These are phyloP conservation scores for Branchellion lobata DNA, from an alignment of 2,888 invertebrate species.

Conservation along the genomic window DNA sequence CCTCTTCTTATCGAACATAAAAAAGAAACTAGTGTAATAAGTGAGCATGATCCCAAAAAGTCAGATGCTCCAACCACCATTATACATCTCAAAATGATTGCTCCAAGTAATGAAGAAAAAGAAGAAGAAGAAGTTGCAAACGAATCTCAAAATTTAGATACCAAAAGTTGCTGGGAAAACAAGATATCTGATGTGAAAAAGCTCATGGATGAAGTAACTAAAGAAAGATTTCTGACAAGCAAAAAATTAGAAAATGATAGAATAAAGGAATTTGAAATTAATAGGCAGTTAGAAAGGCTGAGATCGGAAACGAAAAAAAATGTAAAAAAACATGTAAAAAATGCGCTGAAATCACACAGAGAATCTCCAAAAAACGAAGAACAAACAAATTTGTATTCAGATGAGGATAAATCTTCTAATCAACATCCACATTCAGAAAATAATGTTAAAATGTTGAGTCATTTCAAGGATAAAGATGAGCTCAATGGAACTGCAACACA, in stretches of 20 bases:
- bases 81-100: slow-evolving; percentile 7
- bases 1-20: not conserved
- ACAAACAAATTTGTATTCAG: not conserved
- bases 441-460: not conserved
- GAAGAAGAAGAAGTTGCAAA: not conserved
- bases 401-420: not conserved
- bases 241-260: slow-evolving; percentile 4
- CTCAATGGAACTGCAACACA: no score
- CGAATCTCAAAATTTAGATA: not conserved
- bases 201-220: not conserved
- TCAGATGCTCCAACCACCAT: not conserved
- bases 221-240: not conserved
- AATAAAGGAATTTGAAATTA: slow-evolving; percentile 42
- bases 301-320: slow-evolving; percentile 24
- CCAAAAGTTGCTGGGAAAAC: no score
- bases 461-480: not conserved
- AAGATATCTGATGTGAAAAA: not conserved
- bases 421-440: not conserved
- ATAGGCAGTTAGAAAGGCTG: slow-evolving; percentile 31
- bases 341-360: not conserved
- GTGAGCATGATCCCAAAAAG: not conserved
- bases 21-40: not conserved
- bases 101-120: not conserved
- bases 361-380: not conserved
- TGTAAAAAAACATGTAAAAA: slow-evolving; percentile 15